These are phyloP conservation scores for Meliscaeva auricollis DNA, from an alignment of 2,888 invertebrate species.

Conservation along the genomic window DNA sequence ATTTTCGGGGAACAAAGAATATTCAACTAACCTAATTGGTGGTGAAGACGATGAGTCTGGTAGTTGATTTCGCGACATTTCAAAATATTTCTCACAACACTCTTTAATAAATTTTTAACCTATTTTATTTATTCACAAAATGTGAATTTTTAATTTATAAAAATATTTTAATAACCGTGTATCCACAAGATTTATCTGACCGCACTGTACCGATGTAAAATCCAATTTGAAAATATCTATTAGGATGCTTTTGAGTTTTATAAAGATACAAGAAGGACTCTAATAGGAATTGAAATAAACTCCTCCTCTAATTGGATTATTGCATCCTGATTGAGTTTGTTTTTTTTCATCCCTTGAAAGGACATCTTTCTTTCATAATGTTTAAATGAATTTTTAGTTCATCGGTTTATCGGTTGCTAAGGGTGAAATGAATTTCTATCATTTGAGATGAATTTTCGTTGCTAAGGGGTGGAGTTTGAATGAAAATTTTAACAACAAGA, in stretches of 20 bases:
- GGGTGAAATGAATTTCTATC: background rate
- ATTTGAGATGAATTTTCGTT: conserved; percentile 24
- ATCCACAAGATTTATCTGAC: background rate
- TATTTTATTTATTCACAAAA: background rate
- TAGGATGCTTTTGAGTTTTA: conserved; percentile 60
- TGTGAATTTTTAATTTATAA: background rate
- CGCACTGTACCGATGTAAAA: conserved; percentile 31
- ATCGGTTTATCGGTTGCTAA: background rate
- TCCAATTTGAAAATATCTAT: conserved; percentile 63
- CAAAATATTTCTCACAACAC: background rate
- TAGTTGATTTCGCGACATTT: conserved; percentile 86
- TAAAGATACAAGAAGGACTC: conserved; percentile 7
- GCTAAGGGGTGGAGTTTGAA: conserved; percentile 62
- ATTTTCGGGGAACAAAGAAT: conserved; percentile 13
- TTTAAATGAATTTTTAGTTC: background rate
- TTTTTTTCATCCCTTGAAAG: conserved; percentile 52
- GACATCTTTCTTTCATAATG: background rate
- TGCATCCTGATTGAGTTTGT: conserved; percentile 3
- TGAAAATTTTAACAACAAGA: background rate
- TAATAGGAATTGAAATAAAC: conserved; percentile 9
- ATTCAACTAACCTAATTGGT: conserved; percentile 85
- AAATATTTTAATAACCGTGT: background rate
- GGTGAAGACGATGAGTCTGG: conserved; percentile 90
- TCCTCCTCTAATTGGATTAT: conserved; percentile 56
- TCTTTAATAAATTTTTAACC: background rate